Evolutionary conservation across 2,888 invertebrate genomes (phyloP), one percentile per base, ranked within the genome.

Genomic region (Perithous albicinctus): DNA sequence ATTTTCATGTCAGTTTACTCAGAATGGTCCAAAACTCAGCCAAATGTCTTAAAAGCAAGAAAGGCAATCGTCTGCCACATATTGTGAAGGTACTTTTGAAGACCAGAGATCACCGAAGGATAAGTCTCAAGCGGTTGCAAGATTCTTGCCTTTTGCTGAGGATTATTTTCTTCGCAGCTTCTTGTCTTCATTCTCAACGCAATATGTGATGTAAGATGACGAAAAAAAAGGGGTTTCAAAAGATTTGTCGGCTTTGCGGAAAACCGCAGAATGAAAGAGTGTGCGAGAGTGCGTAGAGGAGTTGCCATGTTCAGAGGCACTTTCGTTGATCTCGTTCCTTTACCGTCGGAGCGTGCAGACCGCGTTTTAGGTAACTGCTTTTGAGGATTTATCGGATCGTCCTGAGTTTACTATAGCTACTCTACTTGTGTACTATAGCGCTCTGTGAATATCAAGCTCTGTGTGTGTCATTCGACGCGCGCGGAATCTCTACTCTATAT

Each of bases 401-500:
- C 69, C 51, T 23, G 35, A 43, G 23, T 26, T 66, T 51, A 59
- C 43, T 5, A 35, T 38, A 51, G 38, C 51, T n/a, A n/a, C n/a
- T n/a, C n/a, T n/a, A n/a, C n/a, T n/a, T n/a, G n/a, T n/a, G n/a
- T 8, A 15, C 20, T 32, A 10, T 23, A 23, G 41, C 26, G 29
- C 8, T 32, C 20, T 41, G n/a, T 8, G 41, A 6, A 38, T 10
- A 70, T 56, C 70, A 38, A 43, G 56, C 32, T 29, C 43, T 66
- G 80, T 75, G 84, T 85, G 85, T 86, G 87, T 90, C 86, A 89
- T 87, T 88, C 89, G 88, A 87, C 82, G 86, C 84, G 85, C 86
- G 84, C 87, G 86, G 86, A 87, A 87, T 84, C 66, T 61, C 43
- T n/a, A n/a, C n/a, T n/a, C n/a, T n/a, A n/a, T 74, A 51, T 41